Percentiles rank a stretch among this genome's conserved stretches.
Conservation (phyloP, 1,140 invertebrate species). For the Bombyx mori region DNA sequence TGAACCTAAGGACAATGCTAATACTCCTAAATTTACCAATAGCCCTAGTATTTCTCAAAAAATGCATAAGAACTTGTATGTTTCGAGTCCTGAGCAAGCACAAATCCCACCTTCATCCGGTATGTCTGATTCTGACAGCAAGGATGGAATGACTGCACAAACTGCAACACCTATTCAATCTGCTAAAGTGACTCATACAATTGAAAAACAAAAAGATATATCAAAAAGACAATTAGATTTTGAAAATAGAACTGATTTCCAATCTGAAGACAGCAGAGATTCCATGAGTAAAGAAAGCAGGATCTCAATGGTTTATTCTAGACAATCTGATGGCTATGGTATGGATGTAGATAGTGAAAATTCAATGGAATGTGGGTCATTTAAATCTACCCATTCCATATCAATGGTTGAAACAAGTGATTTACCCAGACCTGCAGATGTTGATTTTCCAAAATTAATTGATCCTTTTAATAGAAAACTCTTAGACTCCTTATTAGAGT, state of each 20-base stretch:
- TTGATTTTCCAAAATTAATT: conserved; percentile 62
- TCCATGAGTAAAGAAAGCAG: conserved; percentile 67
- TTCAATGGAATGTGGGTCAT: conserved; percentile 64
- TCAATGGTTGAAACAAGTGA: conserved; percentile 64
- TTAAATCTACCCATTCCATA: conserved; percentile 65
- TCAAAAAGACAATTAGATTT: conserved; percentile 68
- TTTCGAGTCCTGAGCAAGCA: conserved; percentile 68
- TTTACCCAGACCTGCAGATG: conserved; percentile 61
- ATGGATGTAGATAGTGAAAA: conserved; percentile 71
- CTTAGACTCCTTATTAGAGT: conserved; percentile 67
- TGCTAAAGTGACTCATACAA: conserved; percentile 45
- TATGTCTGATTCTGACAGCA: conserved; percentile 57
- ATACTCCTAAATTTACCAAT: conserved; percentile 66
- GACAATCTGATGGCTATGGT: conserved; percentile 61
- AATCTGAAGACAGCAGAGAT: conserved; percentile 67
- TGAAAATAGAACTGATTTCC: conserved; percentile 51
- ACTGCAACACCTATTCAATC: conserved; percentile 55
- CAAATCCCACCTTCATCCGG: conserved; percentile 64
- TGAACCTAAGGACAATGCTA: conserved; percentile 68
- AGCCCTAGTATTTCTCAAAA: conserved; percentile 69
- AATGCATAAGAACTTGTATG: conserved; percentile 70
- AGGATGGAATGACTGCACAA: conserved; percentile 60
- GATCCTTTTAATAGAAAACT: conserved; percentile 74
- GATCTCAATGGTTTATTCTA: conserved; percentile 59
- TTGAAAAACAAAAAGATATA: conserved; percentile 66